These are phyloP conservation scores for Apostichopus parvimensis DNA, from an alignment of 35 echinoderm and acorn worm genomes.

Conservation along the genomic window DNA sequence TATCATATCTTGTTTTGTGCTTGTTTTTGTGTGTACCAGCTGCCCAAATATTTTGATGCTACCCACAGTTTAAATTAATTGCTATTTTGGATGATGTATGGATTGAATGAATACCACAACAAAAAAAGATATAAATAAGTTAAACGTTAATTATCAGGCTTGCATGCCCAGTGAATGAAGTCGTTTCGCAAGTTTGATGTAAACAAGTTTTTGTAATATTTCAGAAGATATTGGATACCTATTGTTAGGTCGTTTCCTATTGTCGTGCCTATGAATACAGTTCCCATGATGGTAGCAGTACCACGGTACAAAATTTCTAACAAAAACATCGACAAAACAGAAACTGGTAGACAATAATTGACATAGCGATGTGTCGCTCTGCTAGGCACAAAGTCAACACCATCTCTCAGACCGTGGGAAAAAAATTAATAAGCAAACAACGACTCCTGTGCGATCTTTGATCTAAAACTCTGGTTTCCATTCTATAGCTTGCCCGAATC, in stretches of 20 bases:
- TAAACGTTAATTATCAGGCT: too few species aligned
- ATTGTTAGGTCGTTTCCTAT: not conserved
- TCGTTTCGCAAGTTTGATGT: slow-evolving; percentile 8
- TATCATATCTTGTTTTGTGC: too few species aligned
- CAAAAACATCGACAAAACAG: not conserved
- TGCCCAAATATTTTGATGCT: too few species aligned
- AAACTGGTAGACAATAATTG: not conserved
- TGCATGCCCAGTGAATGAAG: not conserved
- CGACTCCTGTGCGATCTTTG: slow-evolving; percentile 24
- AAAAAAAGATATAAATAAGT: too few species aligned
- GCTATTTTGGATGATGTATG: too few species aligned
- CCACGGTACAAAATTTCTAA: not conserved
- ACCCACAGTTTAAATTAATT: too few species aligned
- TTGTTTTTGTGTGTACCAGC: too few species aligned
- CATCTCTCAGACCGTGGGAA: slow-evolving; percentile 23
- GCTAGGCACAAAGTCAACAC: slow-evolving; percentile 44
- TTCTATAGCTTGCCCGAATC: too few species aligned
- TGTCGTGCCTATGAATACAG: not conserved
- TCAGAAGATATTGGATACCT: not conserved
- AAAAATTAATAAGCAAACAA: not conserved
- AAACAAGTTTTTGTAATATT: slow-evolving; percentile 45
- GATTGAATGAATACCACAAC: too few species aligned
- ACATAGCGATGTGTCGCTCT: not conserved
- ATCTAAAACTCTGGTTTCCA: not conserved
- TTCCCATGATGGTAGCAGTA: slow-evolving; percentile 9